Evolutionary conservation across 2,888 invertebrate species (phyloP), one percentile per base, ranked within the genome.

Genomic region (Cryptosula pallasiana): DNA sequence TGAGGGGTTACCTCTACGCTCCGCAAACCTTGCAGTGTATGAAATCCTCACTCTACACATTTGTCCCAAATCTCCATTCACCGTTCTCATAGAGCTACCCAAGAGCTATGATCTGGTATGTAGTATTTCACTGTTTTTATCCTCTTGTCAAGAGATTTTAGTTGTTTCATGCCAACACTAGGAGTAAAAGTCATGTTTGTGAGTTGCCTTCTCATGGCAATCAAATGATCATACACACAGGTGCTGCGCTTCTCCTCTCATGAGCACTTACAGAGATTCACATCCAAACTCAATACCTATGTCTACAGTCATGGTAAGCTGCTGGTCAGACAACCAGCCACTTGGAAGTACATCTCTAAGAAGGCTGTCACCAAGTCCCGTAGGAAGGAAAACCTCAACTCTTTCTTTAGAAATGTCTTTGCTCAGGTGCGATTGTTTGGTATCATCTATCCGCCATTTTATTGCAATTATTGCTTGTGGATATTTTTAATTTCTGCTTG

Each of bases 81-180:
- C 77, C 1, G 25, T 81, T 23, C 73, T 79, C 20, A 72, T 82
- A 5, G 78, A 79, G 35, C 77, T 82, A 16, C 80, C 82, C 0
- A 80, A 80, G 70, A 81, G 81, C 75, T 82, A 81, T 74, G 83
- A 83, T 69, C 69, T 82, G 78, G 83, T 83, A 72, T 75, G 77
- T 74, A 29, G 1, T n/a, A n/a, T n/a, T n/a, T n/a, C n/a, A n/a
- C n/a, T n/a, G n/a, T n/a, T n/a, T n/a, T n/a, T n/a, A n/a, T n/a
- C n/a, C n/a, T n/a, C n/a, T n/a, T n/a, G n/a, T n/a, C n/a, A n/a
- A n/a, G n/a, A n/a, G n/a, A n/a, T n/a, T n/a, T n/a, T n/a, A n/a
- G n/a, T n/a, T n/a, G n/a, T n/a, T n/a, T n/a, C n/a, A n/a, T n/a
- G n/a, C n/a, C n/a, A n/a, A n/a, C n/a, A n/a, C n/a, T n/a, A n/a